A percentile compares a stretch with the other conserved stretches of the same genome.
Conservation (phyloP, 1,140 invertebrate species). For the Armadillidium nasatum region DNA sequence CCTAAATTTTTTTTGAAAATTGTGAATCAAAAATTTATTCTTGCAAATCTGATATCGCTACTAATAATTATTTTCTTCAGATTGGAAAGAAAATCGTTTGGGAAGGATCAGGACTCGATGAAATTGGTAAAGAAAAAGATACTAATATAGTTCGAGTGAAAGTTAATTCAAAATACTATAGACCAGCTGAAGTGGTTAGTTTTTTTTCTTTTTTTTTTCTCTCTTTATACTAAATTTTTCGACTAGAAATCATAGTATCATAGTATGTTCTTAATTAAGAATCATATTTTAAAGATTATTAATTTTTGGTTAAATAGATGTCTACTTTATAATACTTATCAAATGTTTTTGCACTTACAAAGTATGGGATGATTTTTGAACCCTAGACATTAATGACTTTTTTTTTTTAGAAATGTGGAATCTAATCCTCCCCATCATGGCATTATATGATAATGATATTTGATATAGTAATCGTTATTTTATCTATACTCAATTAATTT, state of each 20-base stretch:
- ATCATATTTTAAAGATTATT: too few species aligned
- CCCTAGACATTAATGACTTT: slow-evolving; percentile 28
- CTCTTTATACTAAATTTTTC: too few species aligned
- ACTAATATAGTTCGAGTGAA: slow-evolving; percentile 76
- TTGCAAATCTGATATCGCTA: background rate
- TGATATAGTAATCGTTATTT: too few species aligned
- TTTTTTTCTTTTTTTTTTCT: slow-evolving; percentile 52
- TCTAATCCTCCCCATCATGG: background rate
- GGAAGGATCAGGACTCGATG: slow-evolving; percentile 77
- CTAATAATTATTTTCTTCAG: slow-evolving; percentile 18
- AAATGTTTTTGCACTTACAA: too few species aligned
- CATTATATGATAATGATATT: too few species aligned
- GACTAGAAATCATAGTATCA: too few species aligned
- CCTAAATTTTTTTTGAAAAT: too few species aligned
- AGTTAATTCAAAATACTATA: slow-evolving; percentile 91
- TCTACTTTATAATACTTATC: too few species aligned
- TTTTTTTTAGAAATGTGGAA: slow-evolving; percentile 53
- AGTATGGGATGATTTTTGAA: background rate
- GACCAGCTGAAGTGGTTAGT: slow-evolving; percentile 85
- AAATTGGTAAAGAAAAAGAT: slow-evolving; percentile 70
- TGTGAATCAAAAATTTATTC: too few species aligned
- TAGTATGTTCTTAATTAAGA: too few species aligned
- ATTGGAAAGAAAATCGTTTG: slow-evolving; percentile 65
- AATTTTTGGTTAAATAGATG: too few species aligned
- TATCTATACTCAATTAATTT: too few species aligned